Evolutionary conservation across 2,888 invertebrate genomes (phyloP), one percentile per base, ranked within the genome.

Genomic region (Lasioglossum figueresi): DNA sequence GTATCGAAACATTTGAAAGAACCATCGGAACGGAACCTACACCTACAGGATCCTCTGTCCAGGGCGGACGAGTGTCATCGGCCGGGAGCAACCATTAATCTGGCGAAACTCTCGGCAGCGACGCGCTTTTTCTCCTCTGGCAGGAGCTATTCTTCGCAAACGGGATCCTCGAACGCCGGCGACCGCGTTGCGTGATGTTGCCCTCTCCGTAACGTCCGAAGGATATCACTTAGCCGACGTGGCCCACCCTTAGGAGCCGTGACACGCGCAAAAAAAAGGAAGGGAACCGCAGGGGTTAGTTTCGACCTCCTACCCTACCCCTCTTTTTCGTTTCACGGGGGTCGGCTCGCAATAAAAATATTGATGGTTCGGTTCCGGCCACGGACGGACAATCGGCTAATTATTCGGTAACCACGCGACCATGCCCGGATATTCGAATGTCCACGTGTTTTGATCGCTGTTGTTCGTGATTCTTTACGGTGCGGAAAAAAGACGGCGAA

Each of bases 361-460:
- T 94, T 94, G 93, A 94, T 94, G 93, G 92, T 93, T 90, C 85
- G 88, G 90, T 93, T 93, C 94, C 94, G 94, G 93, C 83, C 91
- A 91, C 88, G 91, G 91, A 91, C 90, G 90, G 90, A 93, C 93
- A 92, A 94, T 94, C 92, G 92, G 89, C 93, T 94, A 94, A 94
- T 94, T 94, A 94, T 94, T 94, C 94, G 90, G 76, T 89, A 88
- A 89, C 84, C 91, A 90, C 90, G 89, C 90, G 91, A 86, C 87
- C 80, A 86, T 73, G 80, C 79, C 90, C 92, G 92, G 92, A 93
- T 91, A 91, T 87, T 88, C 88, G 76, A 76, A 82, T 70, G 77
- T 77, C 79, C 79, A 48, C 70, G 81, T 79, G 84, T 68, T 86
- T 79, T 76, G 23, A 31, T 66, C 37, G 72, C n/a, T 56, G 71